A percentile compares a stretch with the other conserved stretches of the same genome.
phyloP scores from a whole-genome alignment of 2,113 vertebrate genomes.

The Gobius niger region DNA sequence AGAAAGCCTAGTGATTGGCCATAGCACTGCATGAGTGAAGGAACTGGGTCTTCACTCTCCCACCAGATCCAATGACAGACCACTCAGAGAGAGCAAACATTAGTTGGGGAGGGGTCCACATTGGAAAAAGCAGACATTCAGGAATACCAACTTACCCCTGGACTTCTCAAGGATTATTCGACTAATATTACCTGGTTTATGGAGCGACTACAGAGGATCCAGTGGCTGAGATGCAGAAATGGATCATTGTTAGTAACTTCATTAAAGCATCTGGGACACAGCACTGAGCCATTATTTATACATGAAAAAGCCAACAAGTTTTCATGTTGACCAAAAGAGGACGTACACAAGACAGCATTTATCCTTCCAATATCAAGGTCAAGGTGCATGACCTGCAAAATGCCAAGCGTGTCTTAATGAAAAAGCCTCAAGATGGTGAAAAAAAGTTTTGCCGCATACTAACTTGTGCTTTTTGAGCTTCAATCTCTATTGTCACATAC shows the following conservation, averaged over 20 bases:
- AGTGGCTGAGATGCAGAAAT: conserved; percentile 52
- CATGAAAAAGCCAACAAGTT: too few species aligned
- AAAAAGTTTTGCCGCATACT: too few species aligned
- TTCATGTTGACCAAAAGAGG: too few species aligned
- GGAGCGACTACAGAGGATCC: conserved; percentile 58
- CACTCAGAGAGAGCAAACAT: conserved; percentile 53
- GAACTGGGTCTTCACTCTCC: conserved; percentile 68
- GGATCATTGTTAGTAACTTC: conserved; percentile 18
- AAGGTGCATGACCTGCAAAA: too few species aligned
- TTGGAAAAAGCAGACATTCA: conserved; percentile 57
- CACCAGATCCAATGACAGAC: conserved; percentile 75
- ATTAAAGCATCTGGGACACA: conserved; percentile 30
- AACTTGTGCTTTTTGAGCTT: too few species aligned
- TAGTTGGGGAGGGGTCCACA: conserved; percentile 57
- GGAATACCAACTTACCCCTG: conserved; percentile 55
- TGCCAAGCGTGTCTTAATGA: too few species aligned
- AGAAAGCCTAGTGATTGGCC: conserved; percentile 51
- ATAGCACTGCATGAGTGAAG: conserved; percentile 42
- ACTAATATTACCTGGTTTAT: conserved; percentile 79
- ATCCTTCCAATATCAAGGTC: too few species aligned
- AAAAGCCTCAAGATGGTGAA: too few species aligned
- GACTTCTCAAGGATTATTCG: conserved; percentile 75
- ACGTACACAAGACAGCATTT: too few species aligned
- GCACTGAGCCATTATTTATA: conserved; percentile 10
- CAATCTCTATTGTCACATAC: too few species aligned